A percentile compares a stretch with the other conserved stretches of the same genome.
Conservation (phyloP, 2,797 vertebrate genomes). For the Smutsia gigantea region DNA sequence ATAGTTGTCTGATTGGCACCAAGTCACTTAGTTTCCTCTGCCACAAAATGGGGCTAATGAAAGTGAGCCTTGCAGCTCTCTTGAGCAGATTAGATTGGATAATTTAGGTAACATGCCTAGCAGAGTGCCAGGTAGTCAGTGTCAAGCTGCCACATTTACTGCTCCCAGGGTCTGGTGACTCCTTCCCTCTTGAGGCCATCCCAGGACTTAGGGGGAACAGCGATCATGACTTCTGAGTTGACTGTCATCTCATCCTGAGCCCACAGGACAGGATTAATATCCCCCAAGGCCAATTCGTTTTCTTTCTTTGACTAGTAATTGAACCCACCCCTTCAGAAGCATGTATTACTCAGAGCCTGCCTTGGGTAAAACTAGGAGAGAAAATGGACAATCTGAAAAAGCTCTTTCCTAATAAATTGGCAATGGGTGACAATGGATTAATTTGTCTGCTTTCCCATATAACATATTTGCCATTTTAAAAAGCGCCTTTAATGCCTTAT, state of each 20-base stretch:
- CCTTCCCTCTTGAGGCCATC: background rate
- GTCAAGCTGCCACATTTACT: background rate
- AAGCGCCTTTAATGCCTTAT: background rate
- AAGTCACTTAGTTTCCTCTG: background rate
- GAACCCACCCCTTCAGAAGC: background rate
- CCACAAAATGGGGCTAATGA: background rate
- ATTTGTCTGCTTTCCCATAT: background rate
- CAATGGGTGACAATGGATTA: conserved; percentile 16
- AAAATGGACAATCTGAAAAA: background rate
- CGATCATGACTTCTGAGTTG: background rate
- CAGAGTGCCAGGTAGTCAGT: background rate
- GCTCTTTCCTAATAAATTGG: conserved; percentile 38
- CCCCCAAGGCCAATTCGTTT: background rate
- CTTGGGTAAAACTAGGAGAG: background rate
- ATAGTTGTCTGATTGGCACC: background rate
- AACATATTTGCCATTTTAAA: background rate
- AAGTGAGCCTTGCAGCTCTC: background rate
- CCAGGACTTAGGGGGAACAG: background rate
- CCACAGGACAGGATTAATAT: background rate
- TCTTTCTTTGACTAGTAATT: background rate
- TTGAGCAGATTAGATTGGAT: background rate
- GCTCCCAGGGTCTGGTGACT: background rate
- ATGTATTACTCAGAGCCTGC: background rate
- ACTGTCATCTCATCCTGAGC: background rate
- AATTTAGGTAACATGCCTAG: background rate